These are phyloP conservation scores for Glaucomys volans DNA, from an alignment of 2,113 vertebrate genomes.

Conservation along the genomic window DNA sequence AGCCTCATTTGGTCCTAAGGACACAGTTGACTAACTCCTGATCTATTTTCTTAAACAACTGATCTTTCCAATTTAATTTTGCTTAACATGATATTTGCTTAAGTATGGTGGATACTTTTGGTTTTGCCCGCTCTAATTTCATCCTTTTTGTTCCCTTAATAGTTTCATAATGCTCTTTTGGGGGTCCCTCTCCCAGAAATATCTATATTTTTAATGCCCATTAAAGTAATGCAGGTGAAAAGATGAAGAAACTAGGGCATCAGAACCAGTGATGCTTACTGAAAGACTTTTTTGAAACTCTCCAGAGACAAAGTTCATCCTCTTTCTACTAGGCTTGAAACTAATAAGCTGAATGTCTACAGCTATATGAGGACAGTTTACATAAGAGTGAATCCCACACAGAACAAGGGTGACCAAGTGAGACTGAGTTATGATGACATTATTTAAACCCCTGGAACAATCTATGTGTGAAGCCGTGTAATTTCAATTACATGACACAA, in stretches of 20 bases:
- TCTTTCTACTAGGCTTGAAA: neutral
- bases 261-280: neutral
- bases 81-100: neutral
- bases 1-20: neutral
- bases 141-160: neutral
- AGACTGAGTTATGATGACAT: neutral
- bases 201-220: neutral
- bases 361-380: neutral
- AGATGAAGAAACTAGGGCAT: neutral
- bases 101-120: neutral
- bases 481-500: neutral
- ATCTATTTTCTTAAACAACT: neutral
- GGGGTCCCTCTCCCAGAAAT: neutral
- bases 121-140: neutral
- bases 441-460: neutral
- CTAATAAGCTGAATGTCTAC: neutral
- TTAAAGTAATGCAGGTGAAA: neutral
- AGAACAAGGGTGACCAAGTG: neutral
- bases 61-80: neutral
- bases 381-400: neutral
- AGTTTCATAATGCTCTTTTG: neutral
- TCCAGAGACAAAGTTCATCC: neutral
- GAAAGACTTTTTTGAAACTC: neutral
- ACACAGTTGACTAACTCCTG: neutral
- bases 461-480: neutral